Evolutionary conservation across 2,797 vertebrate genomes (phyloP).

Genomic region (Danio tinwini): DNA sequence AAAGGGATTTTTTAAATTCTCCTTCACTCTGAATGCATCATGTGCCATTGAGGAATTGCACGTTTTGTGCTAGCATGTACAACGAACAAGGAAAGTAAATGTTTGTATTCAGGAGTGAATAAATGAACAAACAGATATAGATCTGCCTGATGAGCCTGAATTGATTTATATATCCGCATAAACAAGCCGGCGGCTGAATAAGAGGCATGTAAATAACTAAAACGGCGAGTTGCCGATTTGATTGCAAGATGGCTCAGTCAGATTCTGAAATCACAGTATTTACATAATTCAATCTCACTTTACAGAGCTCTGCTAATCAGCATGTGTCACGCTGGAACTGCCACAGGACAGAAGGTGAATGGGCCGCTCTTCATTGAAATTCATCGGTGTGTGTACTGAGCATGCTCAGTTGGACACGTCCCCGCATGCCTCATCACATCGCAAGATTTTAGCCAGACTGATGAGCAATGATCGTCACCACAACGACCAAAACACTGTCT

Average conservation of each 20-base stretch:
- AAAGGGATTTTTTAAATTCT: constrained; percentile 10
- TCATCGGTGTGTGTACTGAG: constrained; percentile 32
- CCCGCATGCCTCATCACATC: constrained; percentile 22
- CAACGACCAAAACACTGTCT: constrained; percentile 55
- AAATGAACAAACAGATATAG: constrained; percentile 27
- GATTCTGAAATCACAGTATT: constrained; percentile 36
- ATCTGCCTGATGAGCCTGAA: constrained; percentile 4
- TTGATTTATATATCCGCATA: constrained; percentile 20
- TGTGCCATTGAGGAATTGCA: constrained; percentile 20
- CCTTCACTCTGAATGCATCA: constrained; percentile 6
- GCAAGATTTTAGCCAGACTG: constrained; percentile 46
- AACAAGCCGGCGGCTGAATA: constrained; percentile 27
- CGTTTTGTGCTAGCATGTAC: background rate
- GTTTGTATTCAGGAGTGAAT: constrained; percentile 18
- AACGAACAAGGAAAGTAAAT: background rate
- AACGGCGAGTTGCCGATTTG: constrained; percentile 23
- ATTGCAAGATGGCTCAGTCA: constrained; percentile 29
- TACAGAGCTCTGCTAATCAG: constrained; percentile 34
- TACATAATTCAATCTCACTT: constrained; percentile 41
- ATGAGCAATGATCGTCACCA: constrained; percentile 41
- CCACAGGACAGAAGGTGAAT: constrained; percentile 37
- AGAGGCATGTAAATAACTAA: constrained; percentile 28
- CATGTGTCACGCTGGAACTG: constrained; percentile 25
- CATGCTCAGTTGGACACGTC: constrained; percentile 42
- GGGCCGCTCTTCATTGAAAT: constrained; percentile 20